Percentiles rank a stretch among this genome's conserved stretches.
These are phyloP conservation scores for Lypha dubia DNA, from an alignment of 2,888 invertebrate genomes.

Conservation along the genomic window DNA sequence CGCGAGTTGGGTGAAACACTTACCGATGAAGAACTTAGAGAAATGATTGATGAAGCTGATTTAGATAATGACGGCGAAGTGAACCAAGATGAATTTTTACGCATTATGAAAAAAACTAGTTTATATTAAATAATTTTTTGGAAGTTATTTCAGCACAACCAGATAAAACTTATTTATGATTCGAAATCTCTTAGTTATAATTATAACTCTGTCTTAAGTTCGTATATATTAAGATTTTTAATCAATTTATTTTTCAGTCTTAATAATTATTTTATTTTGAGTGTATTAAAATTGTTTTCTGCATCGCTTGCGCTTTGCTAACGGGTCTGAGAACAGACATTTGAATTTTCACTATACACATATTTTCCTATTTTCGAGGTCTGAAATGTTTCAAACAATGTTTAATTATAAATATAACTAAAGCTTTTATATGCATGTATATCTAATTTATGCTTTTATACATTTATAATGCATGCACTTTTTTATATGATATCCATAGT, in stretches of 20 bases:
- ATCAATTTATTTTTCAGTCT: too few relatives aligned
- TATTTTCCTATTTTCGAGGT: too few relatives aligned
- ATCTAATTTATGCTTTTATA: too few relatives aligned
- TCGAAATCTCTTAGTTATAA: background rate
- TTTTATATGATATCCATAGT: too few relatives aligned
- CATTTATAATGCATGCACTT: too few relatives aligned
- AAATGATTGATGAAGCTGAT: conserved; percentile 99
- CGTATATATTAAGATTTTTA: background rate
- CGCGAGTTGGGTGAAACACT: conserved; percentile 97
- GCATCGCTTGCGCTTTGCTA: background rate
- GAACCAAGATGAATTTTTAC: conserved; percentile 96
- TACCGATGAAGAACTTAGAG: conserved; percentile 97
- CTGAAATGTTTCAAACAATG: background rate
- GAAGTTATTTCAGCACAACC: background rate
- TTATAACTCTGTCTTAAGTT: background rate
- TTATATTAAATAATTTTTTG: conserved; percentile 86
- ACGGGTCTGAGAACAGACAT: background rate
- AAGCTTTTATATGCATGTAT: too few relatives aligned
- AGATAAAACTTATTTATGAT: conserved; percentile 5
- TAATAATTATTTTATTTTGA: too few relatives aligned
- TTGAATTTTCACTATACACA: too few relatives aligned
- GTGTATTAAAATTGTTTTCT: too few relatives aligned
- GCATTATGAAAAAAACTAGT: conserved; percentile 99
- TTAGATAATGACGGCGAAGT: conserved; percentile 97
- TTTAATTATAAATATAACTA: too few relatives aligned